Base-by-base conservation (phyloP, 2,888 invertebrate species). In the Vannuccia rotundouncinata region DNA sequence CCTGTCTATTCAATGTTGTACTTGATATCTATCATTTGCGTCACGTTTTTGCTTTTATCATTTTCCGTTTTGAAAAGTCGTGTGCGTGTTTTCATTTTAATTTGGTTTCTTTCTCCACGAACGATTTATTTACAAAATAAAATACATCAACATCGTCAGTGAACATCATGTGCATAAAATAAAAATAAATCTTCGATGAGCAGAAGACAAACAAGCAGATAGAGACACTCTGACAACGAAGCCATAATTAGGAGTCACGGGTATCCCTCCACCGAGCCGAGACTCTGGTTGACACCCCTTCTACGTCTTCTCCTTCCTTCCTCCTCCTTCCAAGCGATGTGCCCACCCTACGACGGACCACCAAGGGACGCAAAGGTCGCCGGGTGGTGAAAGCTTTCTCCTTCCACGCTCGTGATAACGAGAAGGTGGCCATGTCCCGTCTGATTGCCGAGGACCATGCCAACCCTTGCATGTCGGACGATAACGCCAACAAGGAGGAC, bases 301-400 rank as follows among this genome's bases (percentile, higher is more conserved):
- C 22, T 13, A 5, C 66, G 22, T 66, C 17, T 66, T 2, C 25
- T 66, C 25, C 10, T 5, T 2, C 66, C 66, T n/a, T 22, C 66
- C 25, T 66, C 5, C 66, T 13, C 25, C 66, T 22, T 66, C 66
- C 25, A 66, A 66, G 66, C 66, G 66, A 66, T 66, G 66, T 66
- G 25, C 5, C 22, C 66, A 30, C 31, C 25, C 77, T 77, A 17
- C 31, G 77, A 25, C 31, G 59, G 2, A 77, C 29, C 1, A 29
- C 29, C n/a, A 30, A 22, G 25, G 59, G 59, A 1, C 0, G 28
- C 2, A 77, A 77, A 17, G 31, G 45, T 27, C 31, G 31, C 31
- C 22, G 79, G 25, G 74, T 79, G 5, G 74, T 74, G 17, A 79
- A 79, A 79, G 79, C 79, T 13, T 45, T 79, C 77, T 78, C 76